Evolutionary conservation across 2,113 vertebrate species (phyloP).

Genomic region (Cryptotis parvus): DNA sequence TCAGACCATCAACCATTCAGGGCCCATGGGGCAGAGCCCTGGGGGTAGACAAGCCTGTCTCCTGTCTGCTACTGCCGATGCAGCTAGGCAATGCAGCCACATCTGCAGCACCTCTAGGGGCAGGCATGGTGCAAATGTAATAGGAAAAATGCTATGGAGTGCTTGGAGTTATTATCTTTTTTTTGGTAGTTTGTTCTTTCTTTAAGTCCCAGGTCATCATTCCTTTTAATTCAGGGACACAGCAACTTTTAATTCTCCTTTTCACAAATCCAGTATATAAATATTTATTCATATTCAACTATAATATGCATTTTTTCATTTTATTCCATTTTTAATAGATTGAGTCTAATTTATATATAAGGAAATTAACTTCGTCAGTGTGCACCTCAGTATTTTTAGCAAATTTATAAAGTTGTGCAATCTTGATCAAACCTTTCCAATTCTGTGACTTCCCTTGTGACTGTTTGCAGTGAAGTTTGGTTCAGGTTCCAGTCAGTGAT

Average conservation of each 20-base stretch:
- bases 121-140: too few relatives aligned
- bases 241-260: background rate
- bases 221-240: background rate
- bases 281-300: background rate
- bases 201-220: background rate
- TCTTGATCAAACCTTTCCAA: conserved; percentile 26
- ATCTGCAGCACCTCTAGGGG: too few relatives aligned
- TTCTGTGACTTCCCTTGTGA: conserved; percentile 1
- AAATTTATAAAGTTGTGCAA: background rate
- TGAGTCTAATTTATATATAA: background rate
- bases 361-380: background rate
- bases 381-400: background rate
- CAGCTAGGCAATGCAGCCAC: too few relatives aligned
- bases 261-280: background rate
- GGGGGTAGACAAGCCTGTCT: too few relatives aligned
- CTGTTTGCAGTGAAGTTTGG: background rate
- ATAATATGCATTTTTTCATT: background rate
- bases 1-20: too few relatives aligned
- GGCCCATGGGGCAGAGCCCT: too few relatives aligned
- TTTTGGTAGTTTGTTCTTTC: background rate
- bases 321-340: background rate
- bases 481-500: background rate
- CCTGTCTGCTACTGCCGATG: too few relatives aligned
- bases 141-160: background rate
- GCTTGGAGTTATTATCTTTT: background rate